Base-by-base conservation (phyloP, 2,797 vertebrate genomes). In the Aulostomus chinensis region DNA sequence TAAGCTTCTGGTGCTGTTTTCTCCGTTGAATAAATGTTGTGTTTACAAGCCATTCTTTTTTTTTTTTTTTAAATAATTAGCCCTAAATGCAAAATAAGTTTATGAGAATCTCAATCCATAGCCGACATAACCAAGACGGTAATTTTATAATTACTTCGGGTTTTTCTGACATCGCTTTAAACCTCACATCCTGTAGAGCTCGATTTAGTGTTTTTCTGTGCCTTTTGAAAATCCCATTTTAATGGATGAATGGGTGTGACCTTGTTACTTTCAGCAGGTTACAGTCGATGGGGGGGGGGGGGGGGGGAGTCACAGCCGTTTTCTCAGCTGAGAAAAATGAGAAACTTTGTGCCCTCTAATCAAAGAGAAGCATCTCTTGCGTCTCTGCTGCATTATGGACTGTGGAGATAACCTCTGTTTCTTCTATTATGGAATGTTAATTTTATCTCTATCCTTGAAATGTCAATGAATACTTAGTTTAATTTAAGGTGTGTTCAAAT, bases 161-260 rank as follows among this genome's bases (percentile, higher is more conserved):
- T n/a, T n/a, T n/a, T n/a, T n/a, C n/a, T n/a, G n/a, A n/a, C n/a
- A n/a, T n/a, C n/a, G n/a, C n/a, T n/a, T n/a, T n/a, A n/a, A n/a
- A n/a, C n/a, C n/a, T n/a, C n/a, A n/a, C n/a, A n/a, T n/a, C n/a
- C n/a, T n/a, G n/a, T n/a, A n/a, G n/a, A n/a, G n/a, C n/a, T n/a
- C n/a, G n/a, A n/a, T n/a, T 52, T 14, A 28, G 20, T 13, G 9
- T 40, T 61, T n/a, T n/a, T n/a, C n/a, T n/a, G 58, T 58, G 12
- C 18, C 34, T 54, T 46, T 30, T 5, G 2, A 25, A 57, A 65
- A 53, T 45, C 17, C 10, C 5, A n/a, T 60, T 49, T 42, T 11
- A 51, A 58, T 34, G 16, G 48, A 34, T 58, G 26, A 48, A 60
- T 54, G 18, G 32, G 33, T 31, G 13, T 47, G 5, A 16, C 45